Evolutionary conservation across 2,113 vertebrate species (phyloP).

Genomic region (Larimichthys crocea): DNA sequence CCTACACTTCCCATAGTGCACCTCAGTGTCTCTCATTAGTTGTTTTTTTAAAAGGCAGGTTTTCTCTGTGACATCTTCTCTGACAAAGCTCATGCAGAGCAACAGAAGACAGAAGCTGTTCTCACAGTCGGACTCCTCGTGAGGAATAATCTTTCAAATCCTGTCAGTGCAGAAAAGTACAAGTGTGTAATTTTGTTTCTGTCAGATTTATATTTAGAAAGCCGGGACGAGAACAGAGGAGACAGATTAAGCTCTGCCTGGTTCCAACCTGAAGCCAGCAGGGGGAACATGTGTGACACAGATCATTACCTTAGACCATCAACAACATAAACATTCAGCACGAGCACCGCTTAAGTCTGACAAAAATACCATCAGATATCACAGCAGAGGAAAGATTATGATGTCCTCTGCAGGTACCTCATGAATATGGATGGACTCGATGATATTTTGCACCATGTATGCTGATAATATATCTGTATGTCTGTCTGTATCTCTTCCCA

Average conservation of each 20-base stretch:
- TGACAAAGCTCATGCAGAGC: neutral
- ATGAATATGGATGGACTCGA: conserved; percentile 47
- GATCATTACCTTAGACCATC: conserved; percentile 14
- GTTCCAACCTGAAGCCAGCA: conserved; percentile 13
- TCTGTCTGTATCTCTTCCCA: conserved; percentile 8
- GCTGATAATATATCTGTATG: conserved; percentile 6
- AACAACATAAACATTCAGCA: neutral
- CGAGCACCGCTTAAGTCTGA: neutral
- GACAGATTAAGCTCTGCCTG: conserved; percentile 12
- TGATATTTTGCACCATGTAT: neutral
- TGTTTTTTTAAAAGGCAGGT: neutral
- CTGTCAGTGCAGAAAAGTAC: neutral
- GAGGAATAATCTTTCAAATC: neutral
- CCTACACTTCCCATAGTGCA: neutral
- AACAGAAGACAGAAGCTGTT: neutral
- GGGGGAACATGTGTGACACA: conserved; percentile 1
- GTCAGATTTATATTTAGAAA: conserved; percentile 41
- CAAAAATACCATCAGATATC: conserved; percentile 6
- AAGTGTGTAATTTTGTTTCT: neutral
- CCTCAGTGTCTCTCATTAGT: neutral
- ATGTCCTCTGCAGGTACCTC: conserved; percentile 17
- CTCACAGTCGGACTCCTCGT: neutral
- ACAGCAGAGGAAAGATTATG: neutral
- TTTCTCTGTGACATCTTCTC: neutral
- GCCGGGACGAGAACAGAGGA: neutral